Evolutionary conservation across 2,113 vertebrate species (phyloP).

Genomic region (Gallinago jamesoni): DNA sequence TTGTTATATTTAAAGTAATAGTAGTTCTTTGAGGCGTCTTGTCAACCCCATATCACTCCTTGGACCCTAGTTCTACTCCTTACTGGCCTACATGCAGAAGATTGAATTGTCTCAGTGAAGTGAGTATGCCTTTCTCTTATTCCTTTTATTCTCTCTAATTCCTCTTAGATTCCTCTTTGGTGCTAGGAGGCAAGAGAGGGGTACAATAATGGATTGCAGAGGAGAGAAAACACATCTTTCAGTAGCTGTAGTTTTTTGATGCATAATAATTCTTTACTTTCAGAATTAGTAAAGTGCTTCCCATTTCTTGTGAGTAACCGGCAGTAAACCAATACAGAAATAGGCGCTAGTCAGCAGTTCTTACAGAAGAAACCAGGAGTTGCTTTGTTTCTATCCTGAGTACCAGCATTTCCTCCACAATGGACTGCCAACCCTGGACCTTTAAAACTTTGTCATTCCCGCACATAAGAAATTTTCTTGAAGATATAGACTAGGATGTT

Average conservation of each 20-base stretch:
- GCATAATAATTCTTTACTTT: background rate
- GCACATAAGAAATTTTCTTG: background rate
- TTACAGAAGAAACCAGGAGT: background rate
- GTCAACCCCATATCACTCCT: background rate
- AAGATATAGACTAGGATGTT: background rate
- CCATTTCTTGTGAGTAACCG: background rate
- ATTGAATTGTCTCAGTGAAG: background rate
- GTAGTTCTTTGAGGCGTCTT: background rate
- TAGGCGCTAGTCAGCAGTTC: background rate
- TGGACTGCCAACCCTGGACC: background rate
- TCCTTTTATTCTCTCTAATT: too few relatives aligned
- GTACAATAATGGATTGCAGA: background rate
- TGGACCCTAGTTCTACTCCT: background rate
- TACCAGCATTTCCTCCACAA: background rate
- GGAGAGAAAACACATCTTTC: background rate
- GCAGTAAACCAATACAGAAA: background rate
- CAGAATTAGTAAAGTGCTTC: background rate
- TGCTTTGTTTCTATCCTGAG: background rate
- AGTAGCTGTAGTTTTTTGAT: background rate
- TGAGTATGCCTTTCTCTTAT: accelerated
- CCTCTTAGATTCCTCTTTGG: background rate
- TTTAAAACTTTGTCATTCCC: background rate
- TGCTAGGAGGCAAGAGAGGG: background rate
- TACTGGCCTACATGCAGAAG: background rate
- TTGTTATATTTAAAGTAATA: background rate